Percentiles rank a stretch among this genome's conserved stretches.
Conservation (phyloP, 1,140 invertebrate genomes). For the Prorops nasuta region DNA sequence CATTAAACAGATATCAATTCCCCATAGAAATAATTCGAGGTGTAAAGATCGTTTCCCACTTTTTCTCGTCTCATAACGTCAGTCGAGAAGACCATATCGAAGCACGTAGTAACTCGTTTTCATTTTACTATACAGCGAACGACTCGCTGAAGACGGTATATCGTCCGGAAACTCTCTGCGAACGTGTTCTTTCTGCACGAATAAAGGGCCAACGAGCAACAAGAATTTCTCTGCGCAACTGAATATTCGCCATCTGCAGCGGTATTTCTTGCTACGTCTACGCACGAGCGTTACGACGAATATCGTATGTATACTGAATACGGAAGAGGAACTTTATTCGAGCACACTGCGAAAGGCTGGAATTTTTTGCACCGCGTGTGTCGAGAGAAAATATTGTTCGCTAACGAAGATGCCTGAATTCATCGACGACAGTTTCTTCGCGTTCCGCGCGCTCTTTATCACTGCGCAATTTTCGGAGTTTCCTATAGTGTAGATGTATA, state of each 20-base stretch:
- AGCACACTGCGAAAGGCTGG: too few species aligned
- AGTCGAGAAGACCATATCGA: neutral
- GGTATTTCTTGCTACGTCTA: neutral
- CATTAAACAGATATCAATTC: neutral
- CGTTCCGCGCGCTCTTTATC: too few species aligned
- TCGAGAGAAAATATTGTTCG: too few species aligned
- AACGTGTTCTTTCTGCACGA: neutral
- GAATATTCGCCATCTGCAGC: neutral
- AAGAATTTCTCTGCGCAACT: neutral
- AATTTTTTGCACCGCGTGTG: too few species aligned
- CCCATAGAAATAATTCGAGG: too few species aligned
- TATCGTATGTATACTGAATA: too few species aligned
- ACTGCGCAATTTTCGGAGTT: too few species aligned
- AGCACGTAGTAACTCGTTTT: neutral
- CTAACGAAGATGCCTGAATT: too few species aligned
- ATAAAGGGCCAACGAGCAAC: neutral
- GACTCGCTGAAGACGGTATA: neutral
- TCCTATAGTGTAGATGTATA: too few species aligned
- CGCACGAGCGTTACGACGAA: neutral
- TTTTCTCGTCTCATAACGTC: neutral
- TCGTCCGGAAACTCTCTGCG: neutral
- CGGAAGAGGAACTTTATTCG: too few species aligned
- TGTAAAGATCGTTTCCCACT: neutral
- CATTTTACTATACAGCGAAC: neutral
- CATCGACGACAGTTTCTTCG: too few species aligned